Evolutionary conservation across 2,113 vertebrate species (phyloP).

Genomic region (Cheirogaleus medius): DNA sequence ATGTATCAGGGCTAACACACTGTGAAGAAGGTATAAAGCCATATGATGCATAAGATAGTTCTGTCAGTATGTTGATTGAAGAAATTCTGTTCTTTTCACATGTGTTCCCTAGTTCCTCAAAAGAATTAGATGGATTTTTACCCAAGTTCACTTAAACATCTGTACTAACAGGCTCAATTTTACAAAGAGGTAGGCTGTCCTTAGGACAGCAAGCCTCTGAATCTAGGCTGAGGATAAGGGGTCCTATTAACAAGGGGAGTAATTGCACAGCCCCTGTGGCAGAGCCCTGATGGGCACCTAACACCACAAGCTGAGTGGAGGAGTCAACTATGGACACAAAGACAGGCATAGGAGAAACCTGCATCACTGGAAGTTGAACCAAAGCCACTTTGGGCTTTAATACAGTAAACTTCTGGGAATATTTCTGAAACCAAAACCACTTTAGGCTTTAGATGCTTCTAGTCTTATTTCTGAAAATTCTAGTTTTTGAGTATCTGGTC

Average conservation of each 20-base stretch:
- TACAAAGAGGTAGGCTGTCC: conserved; percentile 85
- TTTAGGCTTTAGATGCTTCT: conserved; percentile 76
- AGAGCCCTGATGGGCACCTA: conserved; percentile 88
- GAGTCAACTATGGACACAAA: conserved; percentile 91
- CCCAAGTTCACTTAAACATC: conserved; percentile 92
- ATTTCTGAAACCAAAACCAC: conserved; percentile 55
- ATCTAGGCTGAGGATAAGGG: conserved; percentile 89
- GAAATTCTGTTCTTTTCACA: conserved; percentile 88
- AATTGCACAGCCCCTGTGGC: conserved; percentile 89
- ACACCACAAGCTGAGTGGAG: conserved; percentile 86
- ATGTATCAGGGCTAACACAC: conserved; percentile 85
- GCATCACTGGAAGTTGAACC: conserved; percentile 95
- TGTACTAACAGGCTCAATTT: conserved; percentile 87
- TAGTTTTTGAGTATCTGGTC: conserved; percentile 66
- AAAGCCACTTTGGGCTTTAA: conserved; percentile 94
- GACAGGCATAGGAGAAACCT: conserved; percentile 93
- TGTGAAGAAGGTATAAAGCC: conserved; percentile 78
- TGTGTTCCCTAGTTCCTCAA: conserved; percentile 72
- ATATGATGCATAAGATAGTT: conserved; percentile 90
- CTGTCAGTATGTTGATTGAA: conserved; percentile 94
- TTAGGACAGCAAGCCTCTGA: conserved; percentile 87
- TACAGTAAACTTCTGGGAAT: conserved; percentile 92
- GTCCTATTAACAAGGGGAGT: conserved; percentile 88
- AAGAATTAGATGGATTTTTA: conserved; percentile 68
- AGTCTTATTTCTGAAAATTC: conserved; percentile 62